Evolutionary conservation across 2,888 invertebrate species (phyloP), one percentile per base, ranked within the genome.

Genomic region (Trissolcus japonicus): DNA sequence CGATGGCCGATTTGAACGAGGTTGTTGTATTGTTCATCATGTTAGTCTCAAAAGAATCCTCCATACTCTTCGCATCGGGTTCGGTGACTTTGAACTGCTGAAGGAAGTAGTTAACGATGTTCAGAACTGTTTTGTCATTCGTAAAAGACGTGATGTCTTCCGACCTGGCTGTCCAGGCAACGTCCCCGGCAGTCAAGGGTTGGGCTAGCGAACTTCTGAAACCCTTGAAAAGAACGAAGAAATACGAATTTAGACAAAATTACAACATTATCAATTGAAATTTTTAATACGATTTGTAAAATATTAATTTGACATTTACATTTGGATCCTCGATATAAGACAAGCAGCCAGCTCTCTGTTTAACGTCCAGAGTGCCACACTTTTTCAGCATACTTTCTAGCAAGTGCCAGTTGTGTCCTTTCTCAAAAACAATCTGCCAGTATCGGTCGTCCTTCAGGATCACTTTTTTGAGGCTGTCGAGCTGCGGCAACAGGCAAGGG

Each of bases 281-380:
- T 2, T 19, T 19, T 19, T 19, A 19, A 19, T 19, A 19, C 19
- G 2, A 2, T 19, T 19, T 19, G 35, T 35, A 1, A 16, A 48
- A 17, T 16, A 48, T 51, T 6, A 11, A 1, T 35, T 35, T 35
- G 35, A 35, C 1, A 9, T 35, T 80, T 85, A 88, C 88, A 84
- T 91, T 90, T 0, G 96, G 96, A 90, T 98, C 97, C 87, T 95
- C 95, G 16, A 93, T 89, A 89, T 97, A 96, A 0, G 97, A 95
- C 6, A 97, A 91, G 84, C 96, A 96, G 11, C 97, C 97, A 1
- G 96, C 96, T 80, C 95, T 92, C 85, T 96, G 96, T 86, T 98
- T 97, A 13, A 98, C 95, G 85, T 95, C 94, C 46, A 98, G 91
- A 51, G 93, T 93, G 82, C 93, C 93, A 0, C 93, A 93, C 82